Percentiles rank a stretch among this genome's conserved stretches.
Conservation (phyloP, 2,888 invertebrate species). For the Pocota personata region DNA sequence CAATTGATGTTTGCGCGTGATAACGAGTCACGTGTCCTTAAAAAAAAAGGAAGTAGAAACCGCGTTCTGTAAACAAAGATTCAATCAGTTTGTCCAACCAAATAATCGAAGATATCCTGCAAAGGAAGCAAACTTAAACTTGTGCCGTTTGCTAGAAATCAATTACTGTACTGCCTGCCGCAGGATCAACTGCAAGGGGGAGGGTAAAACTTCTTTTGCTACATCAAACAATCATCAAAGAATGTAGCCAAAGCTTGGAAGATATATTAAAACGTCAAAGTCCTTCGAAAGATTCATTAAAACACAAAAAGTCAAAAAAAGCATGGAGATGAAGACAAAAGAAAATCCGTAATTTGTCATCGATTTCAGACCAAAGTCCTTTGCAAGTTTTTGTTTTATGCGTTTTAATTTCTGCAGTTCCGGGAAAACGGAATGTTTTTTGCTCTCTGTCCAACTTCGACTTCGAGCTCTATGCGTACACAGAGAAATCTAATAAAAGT, state of each 20-base stretch:
- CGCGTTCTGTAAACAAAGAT: slow-evolving; percentile 5
- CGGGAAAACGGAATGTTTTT: slow-evolving; percentile 23
- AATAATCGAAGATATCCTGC: slow-evolving; percentile 30
- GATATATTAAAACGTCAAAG: slow-evolving; percentile 67
- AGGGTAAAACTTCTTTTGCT: background rate
- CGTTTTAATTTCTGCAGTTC: slow-evolving; percentile 63
- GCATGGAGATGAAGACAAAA: background rate
- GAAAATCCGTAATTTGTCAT: slow-evolving; percentile 33
- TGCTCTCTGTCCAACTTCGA: background rate
- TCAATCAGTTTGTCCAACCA: slow-evolving; percentile 1
- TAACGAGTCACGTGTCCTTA: slow-evolving; percentile 45
- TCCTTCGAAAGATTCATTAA: slow-evolving; percentile 47
- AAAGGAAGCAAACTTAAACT: background rate
- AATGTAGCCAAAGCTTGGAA: slow-evolving; percentile 32
- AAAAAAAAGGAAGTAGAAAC: background rate
- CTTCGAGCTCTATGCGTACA: slow-evolving; percentile 7
- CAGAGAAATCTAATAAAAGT: slow-evolving; percentile 71
- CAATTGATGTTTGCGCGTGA: slow-evolving; percentile 26
- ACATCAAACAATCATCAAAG: slow-evolving; percentile 47
- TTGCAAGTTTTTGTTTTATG: slow-evolving; percentile 38
- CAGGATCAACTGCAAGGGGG: background rate
- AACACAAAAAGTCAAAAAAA: slow-evolving; percentile 4
- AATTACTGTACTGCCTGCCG: slow-evolving; percentile 22
- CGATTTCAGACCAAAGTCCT: slow-evolving; percentile 16
- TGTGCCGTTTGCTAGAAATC: slow-evolving; percentile 15